A percentile compares a stretch with the other conserved stretches of the same genome.
Conservation (phyloP, 2,113 vertebrate species). For the Arenaria interpres region DNA sequence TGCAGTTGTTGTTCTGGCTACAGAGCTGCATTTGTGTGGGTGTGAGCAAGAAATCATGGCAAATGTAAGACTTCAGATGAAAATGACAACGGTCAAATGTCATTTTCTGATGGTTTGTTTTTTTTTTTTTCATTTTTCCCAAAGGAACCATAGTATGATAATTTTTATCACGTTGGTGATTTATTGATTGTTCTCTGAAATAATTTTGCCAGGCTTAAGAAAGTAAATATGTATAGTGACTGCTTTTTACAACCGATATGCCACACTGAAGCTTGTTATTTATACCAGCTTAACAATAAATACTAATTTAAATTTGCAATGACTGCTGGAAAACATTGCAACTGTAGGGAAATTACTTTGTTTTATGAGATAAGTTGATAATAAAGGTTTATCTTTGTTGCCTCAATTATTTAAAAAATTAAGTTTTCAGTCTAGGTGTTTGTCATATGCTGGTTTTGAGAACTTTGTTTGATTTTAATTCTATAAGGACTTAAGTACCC, state of each 20-base stretch:
- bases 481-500: neutral
- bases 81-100: neutral
- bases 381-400: neutral
- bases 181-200: neutral
- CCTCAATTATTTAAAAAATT: neutral
- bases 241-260: neutral
- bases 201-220: neutral
- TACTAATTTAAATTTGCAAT: neutral
- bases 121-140: too few species aligned
- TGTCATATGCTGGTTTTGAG: neutral
- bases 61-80: neutral
- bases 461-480: neutral
- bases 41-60: neutral
- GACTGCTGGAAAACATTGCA: neutral
- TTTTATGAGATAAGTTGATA: neutral
- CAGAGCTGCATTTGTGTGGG: neutral
- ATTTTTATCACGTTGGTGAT: neutral
- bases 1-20: neutral
- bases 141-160: neutral
- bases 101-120: neutral
- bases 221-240: neutral
- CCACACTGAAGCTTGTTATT: neutral
- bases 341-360: neutral
- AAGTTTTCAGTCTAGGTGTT: neutral
- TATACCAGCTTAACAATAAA: neutral